phyloP scores from a whole-genome alignment of 2,888 invertebrate genomes.

The Meiosimyza platycephala region DNA sequence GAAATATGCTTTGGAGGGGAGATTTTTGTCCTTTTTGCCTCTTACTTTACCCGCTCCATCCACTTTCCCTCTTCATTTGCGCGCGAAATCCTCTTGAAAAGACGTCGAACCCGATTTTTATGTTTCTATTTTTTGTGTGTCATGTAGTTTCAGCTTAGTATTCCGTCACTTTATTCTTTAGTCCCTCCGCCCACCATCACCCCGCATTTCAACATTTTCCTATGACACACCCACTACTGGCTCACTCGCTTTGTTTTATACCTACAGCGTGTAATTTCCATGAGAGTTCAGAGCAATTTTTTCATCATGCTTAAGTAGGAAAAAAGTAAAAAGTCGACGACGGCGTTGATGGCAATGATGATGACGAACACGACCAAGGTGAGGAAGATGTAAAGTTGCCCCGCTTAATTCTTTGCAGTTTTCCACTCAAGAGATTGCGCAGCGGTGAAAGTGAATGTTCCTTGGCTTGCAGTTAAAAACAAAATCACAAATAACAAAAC shows the following conservation, averaged over 20 bases:
- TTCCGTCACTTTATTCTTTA: neutral
- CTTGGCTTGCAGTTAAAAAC: slow-evolving; percentile 16
- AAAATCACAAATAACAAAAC: slow-evolving; percentile 29
- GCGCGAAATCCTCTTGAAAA: slow-evolving; percentile 51
- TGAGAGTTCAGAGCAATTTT: slow-evolving; percentile 44
- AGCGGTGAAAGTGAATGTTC: slow-evolving; percentile 41
- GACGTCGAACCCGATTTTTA: slow-evolving; percentile 56
- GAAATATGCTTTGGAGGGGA: slow-evolving; percentile 44
- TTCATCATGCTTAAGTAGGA: slow-evolving; percentile 36
- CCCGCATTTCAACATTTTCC: neutral
- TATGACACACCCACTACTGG: slow-evolving; percentile 16
- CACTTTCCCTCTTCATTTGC: slow-evolving; percentile 43
- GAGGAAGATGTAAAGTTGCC: slow-evolving; percentile 22
- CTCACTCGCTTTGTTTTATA: slow-evolving; percentile 42
- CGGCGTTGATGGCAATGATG: slow-evolving; percentile 14
- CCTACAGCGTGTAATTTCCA: slow-evolving; percentile 44
- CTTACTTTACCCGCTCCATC: slow-evolving; percentile 44
- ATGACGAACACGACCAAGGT: neutral
- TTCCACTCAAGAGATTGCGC: slow-evolving; percentile 16
- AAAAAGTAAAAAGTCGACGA: slow-evolving; percentile 11
- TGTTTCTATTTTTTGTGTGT: slow-evolving; percentile 39
- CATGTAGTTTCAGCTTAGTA: slow-evolving; percentile 30
- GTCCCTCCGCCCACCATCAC: neutral
- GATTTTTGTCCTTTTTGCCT: slow-evolving; percentile 46
- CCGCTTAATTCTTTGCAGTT: slow-evolving; percentile 5